A percentile compares a stretch with the other conserved stretches of the same genome.
These are phyloP conservation scores for Drosophila mayri DNA, from an alignment of 1,140 invertebrate genomes.

Conservation along the genomic window DNA sequence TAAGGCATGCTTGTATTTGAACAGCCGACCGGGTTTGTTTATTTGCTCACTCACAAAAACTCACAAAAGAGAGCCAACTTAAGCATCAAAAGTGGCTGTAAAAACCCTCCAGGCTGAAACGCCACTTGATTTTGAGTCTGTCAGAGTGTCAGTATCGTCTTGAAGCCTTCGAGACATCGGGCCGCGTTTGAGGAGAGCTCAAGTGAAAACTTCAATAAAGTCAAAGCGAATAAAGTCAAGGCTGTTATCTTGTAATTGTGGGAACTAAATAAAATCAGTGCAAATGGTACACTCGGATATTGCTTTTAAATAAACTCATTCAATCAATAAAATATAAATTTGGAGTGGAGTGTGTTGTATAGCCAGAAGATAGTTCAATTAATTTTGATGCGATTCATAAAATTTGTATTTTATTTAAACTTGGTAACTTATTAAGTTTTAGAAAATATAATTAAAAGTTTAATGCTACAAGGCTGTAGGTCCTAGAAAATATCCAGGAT, in stretches of 20 bases:
- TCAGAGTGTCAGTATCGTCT: constrained; percentile 13
- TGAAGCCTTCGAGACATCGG: constrained; percentile 22
- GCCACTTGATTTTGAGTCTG: constrained; percentile 33
- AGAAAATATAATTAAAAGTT: too few species aligned
- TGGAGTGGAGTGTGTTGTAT: too few species aligned
- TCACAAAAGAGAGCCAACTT: constrained; percentile 13
- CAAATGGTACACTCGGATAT: background rate
- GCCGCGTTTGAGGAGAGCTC: background rate
- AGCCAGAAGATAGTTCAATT: background rate
- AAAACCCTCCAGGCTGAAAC: constrained; percentile 28
- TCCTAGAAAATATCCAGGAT: background rate
- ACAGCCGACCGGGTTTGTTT: constrained; percentile 70
- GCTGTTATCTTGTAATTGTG: constrained; percentile 12
- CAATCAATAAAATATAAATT: background rate
- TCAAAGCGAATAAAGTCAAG: constrained; percentile 13
- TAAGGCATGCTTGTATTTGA: constrained; percentile 59
- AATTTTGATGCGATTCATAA: background rate
- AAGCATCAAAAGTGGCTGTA: constrained; percentile 28
- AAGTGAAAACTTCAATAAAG: constrained; percentile 5
- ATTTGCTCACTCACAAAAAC: constrained; percentile 25
- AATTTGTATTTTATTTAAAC: background rate
- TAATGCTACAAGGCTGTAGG: background rate
- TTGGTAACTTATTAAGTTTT: background rate
- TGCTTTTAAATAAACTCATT: background rate
- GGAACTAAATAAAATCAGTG: background rate